These are phyloP conservation scores for Phrynocephalus vlangalii DNA, from an alignment of 2,797 vertebrate genomes.

Conservation along the genomic window DNA sequence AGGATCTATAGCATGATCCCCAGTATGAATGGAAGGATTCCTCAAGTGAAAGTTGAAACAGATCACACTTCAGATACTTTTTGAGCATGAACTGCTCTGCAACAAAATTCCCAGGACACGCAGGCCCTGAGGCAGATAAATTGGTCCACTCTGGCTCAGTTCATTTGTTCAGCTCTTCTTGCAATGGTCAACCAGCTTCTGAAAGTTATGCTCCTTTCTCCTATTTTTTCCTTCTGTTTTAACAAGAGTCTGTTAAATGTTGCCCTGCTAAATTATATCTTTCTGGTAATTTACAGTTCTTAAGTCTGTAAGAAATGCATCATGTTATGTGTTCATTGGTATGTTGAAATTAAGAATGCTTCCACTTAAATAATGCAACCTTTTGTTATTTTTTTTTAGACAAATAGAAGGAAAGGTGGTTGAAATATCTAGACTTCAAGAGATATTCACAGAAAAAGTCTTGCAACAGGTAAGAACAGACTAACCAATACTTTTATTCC, in stretches of 20 bases:
- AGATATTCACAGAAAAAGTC: constrained; percentile 98
- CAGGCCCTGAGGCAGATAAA: background rate
- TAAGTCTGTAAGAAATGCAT: background rate
- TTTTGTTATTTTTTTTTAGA: constrained; percentile 74
- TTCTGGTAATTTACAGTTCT: background rate
- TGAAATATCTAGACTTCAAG: constrained; percentile 97
- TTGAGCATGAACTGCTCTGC: no score
- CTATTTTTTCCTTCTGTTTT: background rate
- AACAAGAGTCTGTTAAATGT: fast-evolving
- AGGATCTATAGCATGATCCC: no score
- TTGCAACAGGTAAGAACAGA: constrained; percentile 87
- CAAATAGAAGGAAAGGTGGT: constrained; percentile 99
- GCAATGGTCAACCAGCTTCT: background rate
- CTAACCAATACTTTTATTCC: background rate
- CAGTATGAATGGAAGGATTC: no score
- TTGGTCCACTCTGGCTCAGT: background rate
- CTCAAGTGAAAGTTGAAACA: no score
- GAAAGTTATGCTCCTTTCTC: background rate
- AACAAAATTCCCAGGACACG: no score
- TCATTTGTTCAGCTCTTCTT: background rate
- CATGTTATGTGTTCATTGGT: background rate
- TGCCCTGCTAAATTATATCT: fast-evolving
- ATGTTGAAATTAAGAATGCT: background rate
- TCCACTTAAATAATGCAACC: background rate
- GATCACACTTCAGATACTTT: background rate